A percentile compares a stretch with the other conserved stretches of the same genome.
Evolutionary conservation across 2,113 vertebrate genomes (phyloP).

Genomic region (Paradoxurus hermaphroditus): DNA sequence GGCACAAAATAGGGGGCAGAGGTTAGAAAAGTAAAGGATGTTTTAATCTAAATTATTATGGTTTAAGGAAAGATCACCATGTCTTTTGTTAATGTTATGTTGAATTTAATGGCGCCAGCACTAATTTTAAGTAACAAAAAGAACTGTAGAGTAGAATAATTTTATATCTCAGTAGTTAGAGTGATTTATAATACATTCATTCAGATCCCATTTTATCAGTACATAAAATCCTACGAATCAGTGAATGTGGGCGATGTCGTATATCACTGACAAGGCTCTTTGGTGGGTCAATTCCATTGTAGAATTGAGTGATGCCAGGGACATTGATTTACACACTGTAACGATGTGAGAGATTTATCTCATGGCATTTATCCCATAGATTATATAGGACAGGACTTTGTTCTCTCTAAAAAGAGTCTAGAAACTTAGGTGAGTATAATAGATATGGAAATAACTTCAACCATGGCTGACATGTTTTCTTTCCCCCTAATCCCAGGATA

Average conservation of each 20-base stretch:
- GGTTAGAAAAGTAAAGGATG: neutral
- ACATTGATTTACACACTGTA: slow-evolving; percentile 61
- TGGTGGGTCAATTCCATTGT: slow-evolving; percentile 8
- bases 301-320: slow-evolving; percentile 13
- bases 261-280: slow-evolving; percentile 46
- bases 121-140: slow-evolving; percentile 57
- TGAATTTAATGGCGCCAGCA: slow-evolving; percentile 11
- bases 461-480: slow-evolving; percentile 14
- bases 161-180: slow-evolving; percentile 50
- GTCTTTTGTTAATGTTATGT: slow-evolving; percentile 14
- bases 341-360: slow-evolving; percentile 50
- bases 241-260: neutral
- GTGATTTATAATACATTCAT: slow-evolving; percentile 70
- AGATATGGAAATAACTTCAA: slow-evolving; percentile 27
- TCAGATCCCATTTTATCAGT: slow-evolving; percentile 62
- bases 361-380: slow-evolving; percentile 10
- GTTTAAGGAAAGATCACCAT: neutral
- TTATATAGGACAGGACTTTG: slow-evolving; percentile 28
- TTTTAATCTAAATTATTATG: slow-evolving; percentile 23
- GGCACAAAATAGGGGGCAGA: neutral
- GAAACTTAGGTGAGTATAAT: neutral
- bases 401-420: slow-evolving; percentile 25
- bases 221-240: slow-evolving; percentile 56
- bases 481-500: slow-evolving; percentile 45
- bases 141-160: slow-evolving; percentile 43